phyloP scores from a whole-genome alignment of 2,888 invertebrate genomes.

The Netelia virgata region DNA sequence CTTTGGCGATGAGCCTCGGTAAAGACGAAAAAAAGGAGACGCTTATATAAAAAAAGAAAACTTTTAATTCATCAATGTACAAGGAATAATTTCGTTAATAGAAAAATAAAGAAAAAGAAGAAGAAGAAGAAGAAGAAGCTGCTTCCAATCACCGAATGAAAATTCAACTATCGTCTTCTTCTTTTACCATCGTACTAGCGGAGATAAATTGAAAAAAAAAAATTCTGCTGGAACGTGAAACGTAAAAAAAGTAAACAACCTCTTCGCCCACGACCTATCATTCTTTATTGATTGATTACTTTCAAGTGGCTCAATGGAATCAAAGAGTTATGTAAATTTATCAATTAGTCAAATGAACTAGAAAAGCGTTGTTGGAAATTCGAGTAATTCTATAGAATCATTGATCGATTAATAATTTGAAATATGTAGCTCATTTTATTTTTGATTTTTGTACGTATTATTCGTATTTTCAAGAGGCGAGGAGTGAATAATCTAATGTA shows the following conservation, averaged over 20 bases:
- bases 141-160: background rate
- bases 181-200: background rate
- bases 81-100: no score
- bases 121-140: no score
- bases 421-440: background rate
- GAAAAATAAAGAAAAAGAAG: no score
- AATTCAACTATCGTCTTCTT: background rate
- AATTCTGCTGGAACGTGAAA: background rate
- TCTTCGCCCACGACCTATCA: background rate
- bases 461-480: background rate
- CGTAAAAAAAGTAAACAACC: background rate
- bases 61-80: no score
- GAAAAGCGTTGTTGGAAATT: background rate
- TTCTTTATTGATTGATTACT: no score
- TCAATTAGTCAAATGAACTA: background rate
- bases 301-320: no score
- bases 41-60: no score
- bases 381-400: background rate
- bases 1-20: no score
- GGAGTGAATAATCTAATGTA: slow-evolving; percentile 45
- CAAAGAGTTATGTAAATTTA: background rate
- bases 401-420: background rate
- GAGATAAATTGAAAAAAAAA: background rate
- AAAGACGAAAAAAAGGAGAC: no score
- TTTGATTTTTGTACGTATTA: background rate